Evolutionary conservation across 1,140 invertebrate genomes (phyloP), one percentile per base, ranked within the genome.

Genomic region (Zaprionus vittiger): DNA sequence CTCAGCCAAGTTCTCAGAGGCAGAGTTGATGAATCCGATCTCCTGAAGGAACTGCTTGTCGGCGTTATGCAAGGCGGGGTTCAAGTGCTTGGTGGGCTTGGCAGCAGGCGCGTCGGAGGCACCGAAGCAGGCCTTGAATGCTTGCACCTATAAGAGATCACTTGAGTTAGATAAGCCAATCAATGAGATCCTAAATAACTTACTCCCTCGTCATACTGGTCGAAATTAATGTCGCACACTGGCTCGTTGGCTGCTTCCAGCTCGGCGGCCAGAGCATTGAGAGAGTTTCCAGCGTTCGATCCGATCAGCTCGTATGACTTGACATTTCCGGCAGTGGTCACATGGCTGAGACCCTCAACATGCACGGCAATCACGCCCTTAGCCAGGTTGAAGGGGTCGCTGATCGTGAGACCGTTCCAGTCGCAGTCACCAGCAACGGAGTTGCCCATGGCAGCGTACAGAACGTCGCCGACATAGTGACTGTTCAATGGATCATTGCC

Each of bases 351-450:
- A 67, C 96, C 96, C 93, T 96, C 95, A 47, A 98, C 94, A 41
- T 95, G 95, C 37, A 98, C 93, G 37, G 95, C 94, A 26, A 97
- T 96, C 56, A 96, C 94, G 38, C 96, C 96, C 93, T 97, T 95
- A 28, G 97, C 96, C 67, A 96, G 94, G 72, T 95, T 94, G 79
- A 98, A 97, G 9, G 97, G 96, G 93, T 97, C 94, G 3, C 93
- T 94, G 54, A 97, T 94, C 31, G 93, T 94, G 62, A 98, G 83
- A 15, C 96, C 96, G 78, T 93, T 93, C 96, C 97, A 97, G 73
- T 94, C 93, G 38, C 95, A 80, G 63, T 92, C 86, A 66, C 94
- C 93, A 79, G 94, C 94, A 17, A 95, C 95, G 12, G 96, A 95
- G 62, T 95, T 95, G 63, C 96, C 96, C 77, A 96, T 93, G 59